These are phyloP conservation scores for Dryas iulia DNA, from an alignment of 1,140 invertebrate genomes.

Conservation along the genomic window DNA sequence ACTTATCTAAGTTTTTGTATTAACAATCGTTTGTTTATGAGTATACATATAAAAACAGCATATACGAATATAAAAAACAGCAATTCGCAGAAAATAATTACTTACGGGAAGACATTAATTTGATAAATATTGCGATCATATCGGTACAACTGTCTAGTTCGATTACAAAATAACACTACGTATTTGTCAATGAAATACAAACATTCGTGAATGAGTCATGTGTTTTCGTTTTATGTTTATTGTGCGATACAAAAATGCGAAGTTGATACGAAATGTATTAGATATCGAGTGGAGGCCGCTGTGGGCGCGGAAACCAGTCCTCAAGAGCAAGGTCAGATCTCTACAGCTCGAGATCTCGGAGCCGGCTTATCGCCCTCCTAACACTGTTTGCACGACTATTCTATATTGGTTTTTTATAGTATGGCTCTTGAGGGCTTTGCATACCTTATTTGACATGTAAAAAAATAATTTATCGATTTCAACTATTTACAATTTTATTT, in stretches of 20 bases:
- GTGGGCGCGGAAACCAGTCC: conserved; percentile 61
- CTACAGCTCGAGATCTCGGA: conserved; percentile 25
- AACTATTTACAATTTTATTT: not conserved
- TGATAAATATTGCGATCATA: not conserved
- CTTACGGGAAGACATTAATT: not conserved
- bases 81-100: too few relatives aligned
- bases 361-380: conserved; percentile 40
- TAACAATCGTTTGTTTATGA: too few relatives aligned
- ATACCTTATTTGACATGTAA: not conserved
- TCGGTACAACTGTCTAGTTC: not conserved
- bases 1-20: too few relatives aligned
- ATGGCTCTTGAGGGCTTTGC: not conserved
- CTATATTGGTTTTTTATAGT: conserved; percentile 10
- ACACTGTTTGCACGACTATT: conserved; percentile 33
- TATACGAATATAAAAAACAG: too few relatives aligned
- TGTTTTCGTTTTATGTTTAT: conserved; percentile 19
- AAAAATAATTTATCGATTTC: not conserved
- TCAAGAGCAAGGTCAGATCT: conserved; percentile 58
- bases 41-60: too few relatives aligned
- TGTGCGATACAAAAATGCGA: conserved; percentile 25
- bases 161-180: not conserved
- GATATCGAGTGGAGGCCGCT: conserved; percentile 42
- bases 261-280: conserved; percentile 27
- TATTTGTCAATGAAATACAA: conserved; percentile 13
- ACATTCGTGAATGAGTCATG: conserved; percentile 28